Evolutionary conservation across 2,797 vertebrate genomes (phyloP), one percentile per base, ranked within the genome.

Genomic region (Anguilla marmorata): DNA sequence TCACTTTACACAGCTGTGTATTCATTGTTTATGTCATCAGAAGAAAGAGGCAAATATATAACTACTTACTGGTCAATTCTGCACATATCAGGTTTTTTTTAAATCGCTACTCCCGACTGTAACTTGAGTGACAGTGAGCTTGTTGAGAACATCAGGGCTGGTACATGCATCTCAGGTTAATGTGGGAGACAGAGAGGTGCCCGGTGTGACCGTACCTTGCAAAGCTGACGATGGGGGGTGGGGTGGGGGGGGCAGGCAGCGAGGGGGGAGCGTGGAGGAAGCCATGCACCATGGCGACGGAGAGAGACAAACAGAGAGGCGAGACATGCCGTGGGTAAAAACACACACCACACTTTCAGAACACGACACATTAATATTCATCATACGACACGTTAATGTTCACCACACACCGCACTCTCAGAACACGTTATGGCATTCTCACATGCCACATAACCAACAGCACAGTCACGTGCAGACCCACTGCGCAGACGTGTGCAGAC

Each of bases 121-220:
- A 76, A 76, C 16, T 27, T 27, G n/a, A 33, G n/a, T 72, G 69
- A 72, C n/a, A 72, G 63, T 69, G 0, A 3, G 16, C 14, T 60
- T 19, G 58, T 60, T 60, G 58, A 60, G 19, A 19, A 19, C 16
- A 19, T 19, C 58, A 60, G 58, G 58, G 66, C 27, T 69, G 11
- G 12, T 19, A 30, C 11, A 48, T 16, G 41, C 16, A n/a, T 50
- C 9, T 21, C 79, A n/a, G 24, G 1, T 9, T n/a, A 33, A 37
- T 14, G 58, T 24, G 76, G 33, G n/a, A 58, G 63, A 50, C 33
- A 41, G 12, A 45, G 27, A 4, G 27, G 48, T 58, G 41, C 7
- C 8, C 0, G 48, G 60, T 33, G 30, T 91, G 91, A 90, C 89
- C 93, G 87, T 96, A 97, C 96, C 96, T 97, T 96, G 94, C 76